A percentile compares a stretch with the other conserved stretches of the same genome.
phyloP scores from a whole-genome alignment of 2,797 vertebrate species.

The Rhinophrynus dorsalis region DNA sequence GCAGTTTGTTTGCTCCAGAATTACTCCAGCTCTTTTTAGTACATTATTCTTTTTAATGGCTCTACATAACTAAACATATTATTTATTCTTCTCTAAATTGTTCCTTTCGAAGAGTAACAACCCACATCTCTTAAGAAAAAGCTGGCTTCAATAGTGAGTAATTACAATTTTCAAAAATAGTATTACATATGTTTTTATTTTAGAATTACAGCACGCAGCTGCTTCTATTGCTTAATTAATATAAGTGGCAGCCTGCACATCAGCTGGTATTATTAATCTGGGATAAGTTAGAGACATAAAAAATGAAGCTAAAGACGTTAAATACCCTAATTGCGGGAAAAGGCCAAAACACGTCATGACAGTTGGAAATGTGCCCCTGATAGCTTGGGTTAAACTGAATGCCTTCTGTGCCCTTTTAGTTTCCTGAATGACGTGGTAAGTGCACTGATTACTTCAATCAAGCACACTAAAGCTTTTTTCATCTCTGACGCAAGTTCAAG shows the following conservation, averaged over 20 bases:
- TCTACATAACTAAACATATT: no score
- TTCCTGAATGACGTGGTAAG: conserved; percentile 17
- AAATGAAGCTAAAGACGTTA: not conserved
- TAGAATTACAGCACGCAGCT: not conserved
- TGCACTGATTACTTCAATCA: conserved; percentile 36
- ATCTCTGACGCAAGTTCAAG: conserved; percentile 13
- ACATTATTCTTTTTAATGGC: no score
- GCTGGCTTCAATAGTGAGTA: not conserved
- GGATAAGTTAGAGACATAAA: not conserved
- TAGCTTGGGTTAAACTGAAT: conserved; percentile 9
- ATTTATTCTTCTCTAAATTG: no score
- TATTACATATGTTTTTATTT: not conserved
- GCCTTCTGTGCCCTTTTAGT: conserved; percentile 4
- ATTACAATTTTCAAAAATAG: not conserved
- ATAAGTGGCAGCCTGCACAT: not conserved
- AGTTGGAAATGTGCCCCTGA: not conserved
- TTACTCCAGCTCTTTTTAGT: no score
- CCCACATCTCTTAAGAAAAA: no score
- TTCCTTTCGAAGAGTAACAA: no score
- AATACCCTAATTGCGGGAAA: not conserved
- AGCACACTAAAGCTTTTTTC: not conserved
- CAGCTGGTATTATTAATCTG: not conserved
- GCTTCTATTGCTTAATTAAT: not conserved
- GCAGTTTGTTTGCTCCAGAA: no score
- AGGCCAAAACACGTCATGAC: not conserved